A percentile compares a stretch with the other conserved stretches of the same genome.
phyloP scores from a whole-genome alignment of 2,797 vertebrate genomes.

The Loris lydekkerianus region DNA sequence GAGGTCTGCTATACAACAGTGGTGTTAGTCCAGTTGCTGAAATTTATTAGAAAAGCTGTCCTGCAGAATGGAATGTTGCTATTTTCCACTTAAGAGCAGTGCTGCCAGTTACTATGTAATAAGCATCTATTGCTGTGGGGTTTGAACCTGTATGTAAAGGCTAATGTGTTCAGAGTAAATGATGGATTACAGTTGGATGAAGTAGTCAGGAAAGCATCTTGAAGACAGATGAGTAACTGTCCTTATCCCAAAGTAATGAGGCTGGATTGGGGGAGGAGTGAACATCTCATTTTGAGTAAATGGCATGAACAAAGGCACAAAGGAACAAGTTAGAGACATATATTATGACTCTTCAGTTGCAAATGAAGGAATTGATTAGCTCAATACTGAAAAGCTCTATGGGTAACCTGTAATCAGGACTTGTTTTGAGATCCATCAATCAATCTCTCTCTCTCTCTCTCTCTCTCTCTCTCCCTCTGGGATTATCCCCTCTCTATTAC shows the following conservation, averaged over 20 bases:
- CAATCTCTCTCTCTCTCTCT: background rate
- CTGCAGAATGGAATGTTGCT: background rate
- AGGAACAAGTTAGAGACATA: background rate
- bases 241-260: background rate
- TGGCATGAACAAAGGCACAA: background rate
- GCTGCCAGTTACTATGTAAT: background rate
- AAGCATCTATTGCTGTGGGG: conserved; percentile 3
- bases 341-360: background rate
- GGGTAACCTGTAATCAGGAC: background rate
- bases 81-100: background rate
- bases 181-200: background rate
- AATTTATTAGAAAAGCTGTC: background rate
- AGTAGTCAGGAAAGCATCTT: background rate
- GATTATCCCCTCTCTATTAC: background rate
- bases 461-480: background rate
- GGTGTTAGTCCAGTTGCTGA: background rate
- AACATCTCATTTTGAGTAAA: conserved; percentile 24
- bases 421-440: background rate
- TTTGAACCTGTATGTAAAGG: background rate
- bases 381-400: background rate
- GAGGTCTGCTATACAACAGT: background rate
- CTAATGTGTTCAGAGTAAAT: background rate
- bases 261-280: background rate
- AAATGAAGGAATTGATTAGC: background rate
- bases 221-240: background rate